phyloP scores from a whole-genome alignment of 2,888 invertebrate species.

The Acanthoscelides obtectus region DNA sequence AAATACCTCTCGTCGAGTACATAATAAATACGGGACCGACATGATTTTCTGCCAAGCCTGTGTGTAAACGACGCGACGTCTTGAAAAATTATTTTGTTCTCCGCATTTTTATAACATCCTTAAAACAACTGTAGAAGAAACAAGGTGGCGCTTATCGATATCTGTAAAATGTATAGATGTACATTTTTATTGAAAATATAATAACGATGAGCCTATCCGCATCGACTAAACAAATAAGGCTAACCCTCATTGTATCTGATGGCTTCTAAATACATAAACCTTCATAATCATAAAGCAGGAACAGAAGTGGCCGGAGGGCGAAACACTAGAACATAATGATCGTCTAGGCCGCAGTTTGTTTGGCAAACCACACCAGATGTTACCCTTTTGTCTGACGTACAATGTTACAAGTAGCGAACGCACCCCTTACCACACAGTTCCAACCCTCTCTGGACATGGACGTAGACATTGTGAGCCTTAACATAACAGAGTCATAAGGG shows the following conservation, averaged over 20 bases:
- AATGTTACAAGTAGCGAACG: slow-evolving; percentile 25
- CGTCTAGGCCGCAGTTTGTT: slow-evolving; percentile 21
- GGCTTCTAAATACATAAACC: not conserved
- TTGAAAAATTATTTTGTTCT: no score
- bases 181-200: not conserved
- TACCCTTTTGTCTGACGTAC: slow-evolving; percentile 27
- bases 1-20: no score
- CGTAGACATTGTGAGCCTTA: not conserved
- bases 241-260: not conserved
- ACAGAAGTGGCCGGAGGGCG: not conserved
- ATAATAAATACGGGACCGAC: no score
- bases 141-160: no score
- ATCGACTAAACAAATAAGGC: not conserved
- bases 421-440: slow-evolving; percentile 12
- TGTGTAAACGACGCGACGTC: no score
- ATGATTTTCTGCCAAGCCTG: no score
- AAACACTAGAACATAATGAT: not conserved
- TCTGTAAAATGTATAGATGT: not conserved
- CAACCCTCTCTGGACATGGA: not conserved
- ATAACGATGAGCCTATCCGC: not conserved
- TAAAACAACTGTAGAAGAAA: no score
- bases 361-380: slow-evolving; percentile 37
- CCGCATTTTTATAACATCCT: no score
- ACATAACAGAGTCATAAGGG: no score
- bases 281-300: not conserved